Evolutionary conservation across 2,888 invertebrate species (phyloP), one percentile per base, ranked within the genome.

Genomic region (Glyphotaelius pellucidus): DNA sequence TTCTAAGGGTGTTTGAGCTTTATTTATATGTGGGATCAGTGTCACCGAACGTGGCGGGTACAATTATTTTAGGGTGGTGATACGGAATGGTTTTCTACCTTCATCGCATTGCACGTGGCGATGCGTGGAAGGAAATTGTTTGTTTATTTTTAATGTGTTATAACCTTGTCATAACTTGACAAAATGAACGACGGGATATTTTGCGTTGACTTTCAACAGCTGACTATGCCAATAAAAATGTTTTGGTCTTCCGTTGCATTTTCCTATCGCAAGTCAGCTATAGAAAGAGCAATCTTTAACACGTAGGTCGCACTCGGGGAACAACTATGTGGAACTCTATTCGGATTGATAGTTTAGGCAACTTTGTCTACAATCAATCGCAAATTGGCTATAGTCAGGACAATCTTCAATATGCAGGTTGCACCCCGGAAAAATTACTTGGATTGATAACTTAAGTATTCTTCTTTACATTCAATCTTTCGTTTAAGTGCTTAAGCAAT

Each of bases 21-120:
- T 90, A 90, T 88, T 83, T 90, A 83, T 92, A 88, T 52, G 83
- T 32, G 85, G 88, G 90, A 92, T 90, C 52, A 88, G 88, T 87
- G 52, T 30, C 83, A 81, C 47, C 83, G 81, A 80, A 67, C 83
- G 88, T 30, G 67, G 38, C 86, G 47, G 42, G 86, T 30, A 30
- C 86, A 42, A 86, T 86, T 86, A 86, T 86, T 30, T 42, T 86
- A 7, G 86, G n/a, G 86, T 42, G 42, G 42, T 25, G 86, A 47
- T 86, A 86, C 47, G 86, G 25, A 38, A 67, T 67, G 67, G 67
- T 25, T 67, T 67, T 25, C 67, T 67, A n/a, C 11, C 67, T 9
- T 67, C 67, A n/a, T 67, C n/a, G n/a, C 67, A 3, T 67, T n/a
- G 67, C 67, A 25, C 67, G 67, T 67, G n/a, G 67, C n/a, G n/a